These are phyloP conservation scores for Characodon lateralis DNA, from an alignment of 2,797 vertebrate species.

Conservation along the genomic window DNA sequence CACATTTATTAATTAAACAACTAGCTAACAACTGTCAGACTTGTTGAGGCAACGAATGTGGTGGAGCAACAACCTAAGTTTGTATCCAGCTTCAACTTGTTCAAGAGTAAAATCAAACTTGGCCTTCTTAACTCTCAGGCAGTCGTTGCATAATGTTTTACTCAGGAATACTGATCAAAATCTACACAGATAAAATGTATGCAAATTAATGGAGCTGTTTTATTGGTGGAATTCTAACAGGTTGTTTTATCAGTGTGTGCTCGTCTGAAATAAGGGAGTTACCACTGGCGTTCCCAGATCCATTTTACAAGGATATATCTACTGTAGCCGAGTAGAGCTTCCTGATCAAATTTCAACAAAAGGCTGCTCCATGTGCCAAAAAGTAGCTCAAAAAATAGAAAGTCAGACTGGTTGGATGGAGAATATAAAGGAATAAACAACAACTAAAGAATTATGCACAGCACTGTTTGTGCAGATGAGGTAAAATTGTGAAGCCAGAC, in stretches of 20 bases:
- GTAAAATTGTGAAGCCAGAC: not conserved
- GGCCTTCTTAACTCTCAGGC: not conserved
- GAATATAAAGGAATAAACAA: not conserved
- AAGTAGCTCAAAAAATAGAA: not conserved
- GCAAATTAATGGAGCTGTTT: not conserved
- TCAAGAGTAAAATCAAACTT: not conserved
- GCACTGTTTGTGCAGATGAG: not conserved
- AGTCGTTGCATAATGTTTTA: not conserved
- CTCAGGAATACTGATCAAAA: not conserved
- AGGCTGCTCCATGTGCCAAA: not conserved
- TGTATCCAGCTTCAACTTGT: constrained; percentile 6
- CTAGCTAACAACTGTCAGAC: not conserved
- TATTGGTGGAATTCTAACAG: not conserved
- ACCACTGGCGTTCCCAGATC: not conserved
- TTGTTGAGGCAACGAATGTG: not conserved
- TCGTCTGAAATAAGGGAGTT: not conserved
- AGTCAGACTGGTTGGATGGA: not conserved
- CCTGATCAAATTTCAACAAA: not conserved
- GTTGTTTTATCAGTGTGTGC: not conserved
- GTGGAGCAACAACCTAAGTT: not conserved
- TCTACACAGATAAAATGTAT: not conserved
- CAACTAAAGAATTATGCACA: not conserved
- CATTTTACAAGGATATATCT: too few species aligned
- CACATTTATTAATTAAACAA: too few species aligned
- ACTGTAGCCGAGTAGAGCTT: not conserved